A percentile compares a stretch with the other conserved stretches of the same genome.
Conservation (phyloP, 2,797 vertebrate species). For the Rhadinocentrus ornatus region DNA sequence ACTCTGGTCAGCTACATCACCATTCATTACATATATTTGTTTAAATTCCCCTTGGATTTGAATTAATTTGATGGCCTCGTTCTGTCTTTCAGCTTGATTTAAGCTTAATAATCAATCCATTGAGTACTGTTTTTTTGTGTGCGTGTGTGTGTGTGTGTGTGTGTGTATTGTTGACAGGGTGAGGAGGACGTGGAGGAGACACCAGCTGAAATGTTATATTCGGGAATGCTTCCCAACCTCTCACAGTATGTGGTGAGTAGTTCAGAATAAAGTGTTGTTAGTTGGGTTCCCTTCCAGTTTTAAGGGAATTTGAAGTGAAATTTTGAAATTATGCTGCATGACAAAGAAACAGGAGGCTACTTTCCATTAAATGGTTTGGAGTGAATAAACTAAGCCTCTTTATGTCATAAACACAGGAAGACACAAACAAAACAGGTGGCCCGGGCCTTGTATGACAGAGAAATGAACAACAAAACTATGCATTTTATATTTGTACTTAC, state of each 20-base stretch:
- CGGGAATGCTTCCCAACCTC: slow-evolving; percentile 93
- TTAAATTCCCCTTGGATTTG: not conserved
- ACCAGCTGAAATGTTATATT: slow-evolving; percentile 89
- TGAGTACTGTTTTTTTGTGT: not conserved
- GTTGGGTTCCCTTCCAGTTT: not conserved
- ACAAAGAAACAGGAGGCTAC: not conserved
- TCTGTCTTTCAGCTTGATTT: not conserved
- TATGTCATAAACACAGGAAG: not conserved
- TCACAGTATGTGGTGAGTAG: slow-evolving; percentile 96
- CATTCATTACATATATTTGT: not conserved
- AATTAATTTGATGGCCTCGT: fast-evolving
- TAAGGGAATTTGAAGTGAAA: not conserved
- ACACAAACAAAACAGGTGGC: no score
- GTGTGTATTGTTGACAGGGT: slow-evolving; percentile 79
- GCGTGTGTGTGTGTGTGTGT: slow-evolving; percentile 15
- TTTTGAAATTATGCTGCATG: not conserved
- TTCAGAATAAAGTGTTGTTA: not conserved
- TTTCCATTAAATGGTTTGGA: not conserved
- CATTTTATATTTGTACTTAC: no score
- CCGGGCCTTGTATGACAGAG: not conserved
- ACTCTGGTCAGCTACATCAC: slow-evolving; percentile 86
- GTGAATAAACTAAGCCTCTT: not conserved
- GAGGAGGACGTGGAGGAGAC: slow-evolving; percentile 95
- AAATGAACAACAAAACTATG: not conserved
- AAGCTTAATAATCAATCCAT: not conserved